phyloP scores from a whole-genome alignment of 2,113 vertebrate species.

The Gracilinanus agilis region DNA sequence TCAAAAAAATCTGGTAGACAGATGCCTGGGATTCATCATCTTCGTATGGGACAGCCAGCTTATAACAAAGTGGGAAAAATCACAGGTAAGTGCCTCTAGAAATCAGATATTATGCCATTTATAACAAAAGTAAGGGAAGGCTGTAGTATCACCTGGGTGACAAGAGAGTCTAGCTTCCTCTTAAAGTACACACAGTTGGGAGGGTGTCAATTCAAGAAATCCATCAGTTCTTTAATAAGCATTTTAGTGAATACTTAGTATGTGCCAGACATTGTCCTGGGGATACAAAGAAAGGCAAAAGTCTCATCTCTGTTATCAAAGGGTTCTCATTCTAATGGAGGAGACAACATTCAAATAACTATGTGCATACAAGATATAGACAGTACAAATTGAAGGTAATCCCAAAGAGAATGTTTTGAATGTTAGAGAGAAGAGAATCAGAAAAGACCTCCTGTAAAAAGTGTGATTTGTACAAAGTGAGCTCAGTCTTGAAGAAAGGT shows the following conservation, averaged over 20 bases:
- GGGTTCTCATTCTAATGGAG: not conserved
- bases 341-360: not conserved
- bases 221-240: not conserved
- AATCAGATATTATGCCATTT: not conserved
- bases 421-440: not conserved
- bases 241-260: not conserved
- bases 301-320: not conserved
- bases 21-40: not conserved
- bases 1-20: not conserved
- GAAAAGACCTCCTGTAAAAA: not conserved
- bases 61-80: conserved; percentile 17
- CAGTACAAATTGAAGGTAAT: not conserved
- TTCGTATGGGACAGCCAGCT: not conserved
- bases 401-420: not conserved
- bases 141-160: not conserved
- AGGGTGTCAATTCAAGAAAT: not conserved
- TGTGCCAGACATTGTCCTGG: not conserved
- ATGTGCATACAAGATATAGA: not conserved
- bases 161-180: not conserved
- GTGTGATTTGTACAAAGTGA: not conserved
- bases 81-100: conserved; percentile 31
- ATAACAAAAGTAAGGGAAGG: not conserved
- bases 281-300: not conserved
- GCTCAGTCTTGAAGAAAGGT: not conserved
- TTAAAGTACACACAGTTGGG: not conserved